Percentiles rank a stretch among this genome's conserved stretches.
phyloP scores from a whole-genome alignment of 2,888 invertebrate genomes.

The Chironomus riparius region DNA sequence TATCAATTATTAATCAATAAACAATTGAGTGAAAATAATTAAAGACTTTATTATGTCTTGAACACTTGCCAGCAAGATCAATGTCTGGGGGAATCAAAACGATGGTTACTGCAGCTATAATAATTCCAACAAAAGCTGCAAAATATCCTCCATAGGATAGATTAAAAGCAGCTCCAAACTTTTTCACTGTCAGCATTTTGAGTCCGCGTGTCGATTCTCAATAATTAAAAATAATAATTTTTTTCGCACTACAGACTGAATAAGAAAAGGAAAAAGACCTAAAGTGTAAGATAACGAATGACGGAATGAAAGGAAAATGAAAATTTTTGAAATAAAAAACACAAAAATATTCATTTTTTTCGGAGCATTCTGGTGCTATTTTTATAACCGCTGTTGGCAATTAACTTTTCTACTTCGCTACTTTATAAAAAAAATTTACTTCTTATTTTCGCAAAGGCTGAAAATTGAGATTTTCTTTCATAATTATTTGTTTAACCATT shows the following conservation, averaged over 20 bases:
- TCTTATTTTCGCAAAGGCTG: background rate
- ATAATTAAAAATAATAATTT: background rate
- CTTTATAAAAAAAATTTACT: background rate
- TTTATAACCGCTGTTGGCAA: slow-evolving; percentile 5
- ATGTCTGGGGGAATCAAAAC: slow-evolving; percentile 7
- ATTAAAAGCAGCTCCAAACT: slow-evolving; percentile 12
- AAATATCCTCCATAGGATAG: slow-evolving; percentile 8
- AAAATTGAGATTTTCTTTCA: background rate
- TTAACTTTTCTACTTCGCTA: slow-evolving; percentile 5
- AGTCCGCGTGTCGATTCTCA: background rate
- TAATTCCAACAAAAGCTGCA: slow-evolving; percentile 1
- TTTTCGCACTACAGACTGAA: background rate
- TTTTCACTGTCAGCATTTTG: slow-evolving; percentile 15
- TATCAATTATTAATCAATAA: background rate
- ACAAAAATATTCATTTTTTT: slow-evolving; percentile 12
- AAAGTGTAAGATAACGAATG: slow-evolving; percentile 20
- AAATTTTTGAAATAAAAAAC: slow-evolving; percentile 9
- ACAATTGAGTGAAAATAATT: background rate
- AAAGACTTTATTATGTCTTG: background rate
- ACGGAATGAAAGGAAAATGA: slow-evolving; percentile 10
- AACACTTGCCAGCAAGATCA: background rate
- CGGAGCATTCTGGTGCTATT: slow-evolving; percentile 4
- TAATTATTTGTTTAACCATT: background rate
- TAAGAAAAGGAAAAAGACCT: background rate
- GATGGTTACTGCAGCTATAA: slow-evolving; percentile 4